Conservation (phyloP, 2,888 invertebrate species). For the Mythimna ferrago region DNA sequence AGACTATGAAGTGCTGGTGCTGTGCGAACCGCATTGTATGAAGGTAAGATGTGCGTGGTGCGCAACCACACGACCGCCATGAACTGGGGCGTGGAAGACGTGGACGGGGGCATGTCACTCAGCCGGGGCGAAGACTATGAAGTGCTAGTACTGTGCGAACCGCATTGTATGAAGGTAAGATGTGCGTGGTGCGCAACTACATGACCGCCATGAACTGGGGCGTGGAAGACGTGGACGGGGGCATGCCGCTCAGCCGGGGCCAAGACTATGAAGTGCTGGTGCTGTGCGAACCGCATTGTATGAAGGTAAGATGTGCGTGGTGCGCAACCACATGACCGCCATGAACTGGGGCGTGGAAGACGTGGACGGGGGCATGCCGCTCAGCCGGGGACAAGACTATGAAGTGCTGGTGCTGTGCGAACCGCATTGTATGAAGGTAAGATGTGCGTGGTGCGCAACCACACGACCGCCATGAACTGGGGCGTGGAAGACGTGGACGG, state of each 20-base stretch:
- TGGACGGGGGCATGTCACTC: constrained; percentile 91
- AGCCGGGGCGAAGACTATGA: constrained; percentile 93
- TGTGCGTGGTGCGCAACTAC: constrained; percentile 89
- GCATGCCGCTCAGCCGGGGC: constrained; percentile 92
- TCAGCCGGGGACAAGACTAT: constrained; percentile 92
- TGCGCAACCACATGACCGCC: constrained; percentile 86
- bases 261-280: constrained; percentile 94
- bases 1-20: constrained; percentile 93
- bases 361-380: constrained; percentile 90
- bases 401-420: constrained; percentile 94
- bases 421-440: constrained; percentile 90
- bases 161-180: constrained; percentile 90
- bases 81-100: constrained; percentile 88
- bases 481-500: constrained; percentile 86
- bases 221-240: constrained; percentile 84
- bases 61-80: constrained; percentile 86
- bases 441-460: constrained; percentile 88
- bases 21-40: constrained; percentile 91
- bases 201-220: constrained; percentile 86
- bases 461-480: constrained; percentile 86
- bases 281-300: constrained; percentile 91
- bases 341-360: constrained; percentile 89
- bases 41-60: constrained; percentile 91
- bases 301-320: constrained; percentile 91
- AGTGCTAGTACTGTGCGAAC: constrained; percentile 93